Percentiles rank a stretch among this genome's conserved stretches.
These are phyloP conservation scores for Mesaphorura yosii DNA, from an alignment of 1,140 invertebrate genomes.

Conservation along the genomic window DNA sequence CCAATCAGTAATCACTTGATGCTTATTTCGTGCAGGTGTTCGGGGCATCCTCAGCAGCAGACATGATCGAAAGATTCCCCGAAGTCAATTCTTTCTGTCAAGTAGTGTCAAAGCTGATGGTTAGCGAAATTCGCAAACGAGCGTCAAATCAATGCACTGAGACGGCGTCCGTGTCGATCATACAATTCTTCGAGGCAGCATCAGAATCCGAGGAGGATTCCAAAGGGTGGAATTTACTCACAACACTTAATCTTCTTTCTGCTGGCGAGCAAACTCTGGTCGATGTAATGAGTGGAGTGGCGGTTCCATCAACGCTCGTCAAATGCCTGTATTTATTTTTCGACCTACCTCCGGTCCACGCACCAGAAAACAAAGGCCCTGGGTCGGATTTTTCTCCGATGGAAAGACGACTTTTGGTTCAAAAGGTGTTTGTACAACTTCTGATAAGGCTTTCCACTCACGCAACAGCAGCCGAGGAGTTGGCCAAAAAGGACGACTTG, in stretches of 20 bases:
- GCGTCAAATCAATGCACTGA: slow-evolving; percentile 93
- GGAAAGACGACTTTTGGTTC: slow-evolving; percentile 79
- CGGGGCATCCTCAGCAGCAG: slow-evolving; percentile 71
- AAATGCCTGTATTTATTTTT: slow-evolving; percentile 99
- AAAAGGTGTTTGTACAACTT: slow-evolving; percentile 94
- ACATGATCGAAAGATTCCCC: slow-evolving; percentile 92
- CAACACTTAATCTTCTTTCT: slow-evolving; percentile 77
- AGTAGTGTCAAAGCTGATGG: slow-evolving; percentile 88
- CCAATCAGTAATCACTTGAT: slow-evolving; percentile 8
- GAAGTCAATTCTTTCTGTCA: slow-evolving; percentile 85
- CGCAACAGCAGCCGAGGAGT: slow-evolving; percentile 82
- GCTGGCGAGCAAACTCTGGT: slow-evolving; percentile 67
- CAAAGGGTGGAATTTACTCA: slow-evolving; percentile 92
- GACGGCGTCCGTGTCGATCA: slow-evolving; percentile 87
- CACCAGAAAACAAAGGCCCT: slow-evolving; percentile 43
- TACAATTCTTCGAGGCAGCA: slow-evolving; percentile 88
- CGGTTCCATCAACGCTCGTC: slow-evolving; percentile 92
- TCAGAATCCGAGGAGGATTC: slow-evolving; percentile 68
- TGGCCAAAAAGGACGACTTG: slow-evolving; percentile 91
- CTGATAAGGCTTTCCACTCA: slow-evolving; percentile 85
- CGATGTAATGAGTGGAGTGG: slow-evolving; percentile 85
- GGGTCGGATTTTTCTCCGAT: slow-evolving; percentile 75
- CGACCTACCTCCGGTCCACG: slow-evolving; percentile 74
- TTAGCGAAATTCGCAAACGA: slow-evolving; percentile 79
- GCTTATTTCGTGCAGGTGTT: slow-evolving; percentile 55